Base-by-base conservation (phyloP, 2,113 vertebrate genomes). In the Platysternon megacephalum region DNA sequence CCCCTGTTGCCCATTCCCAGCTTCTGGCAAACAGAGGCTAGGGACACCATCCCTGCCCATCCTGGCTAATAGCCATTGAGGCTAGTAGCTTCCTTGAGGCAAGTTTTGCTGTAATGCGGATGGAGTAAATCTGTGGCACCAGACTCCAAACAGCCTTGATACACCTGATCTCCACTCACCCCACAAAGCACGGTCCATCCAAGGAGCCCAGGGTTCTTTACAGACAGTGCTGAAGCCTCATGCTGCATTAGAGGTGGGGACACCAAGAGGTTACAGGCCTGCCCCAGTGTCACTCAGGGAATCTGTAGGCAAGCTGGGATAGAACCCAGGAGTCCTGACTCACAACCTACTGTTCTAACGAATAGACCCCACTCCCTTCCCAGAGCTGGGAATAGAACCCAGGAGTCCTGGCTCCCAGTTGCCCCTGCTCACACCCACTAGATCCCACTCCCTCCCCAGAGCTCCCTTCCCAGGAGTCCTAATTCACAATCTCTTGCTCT, bases 401-500 rank as follows among this genome's bases (percentile, higher is more conserved):
- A 58, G 56, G 56, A 58, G 56, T 58, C 56, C 56, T 58, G 56
- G 2, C 56, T 58, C 56, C 2, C 55, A 56, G 55, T 56, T 2
- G 4, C 8, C 48, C 48, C 48, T 49, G 48, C 4, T 49, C 48
- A 4, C 3, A 49, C 12, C 3, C 8, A 22, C 55, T 56, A 65
- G 6, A 65, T 6, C 32, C 61, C 32, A n/a, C 16, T 19, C 16
- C 4, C 55, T 29, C 6, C 56, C 56, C 28, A 58, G 28, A 58
- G 28, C 56, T 29, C 56, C 35, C 6, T 35, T 0, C 81, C 86
- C n/a, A 5, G 56, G 74, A 21, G 2, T 52, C 11, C 3, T 0
- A 16, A 19, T 42, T 90, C 32, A 74, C 72, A 61, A 76, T 49
- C 52, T 12, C 26, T n/a, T 28, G n/a, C 8, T 39, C 19, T 68